Evolutionary conservation across 2,797 vertebrate genomes (phyloP).

Genomic region (Manis pentadactyla): DNA sequence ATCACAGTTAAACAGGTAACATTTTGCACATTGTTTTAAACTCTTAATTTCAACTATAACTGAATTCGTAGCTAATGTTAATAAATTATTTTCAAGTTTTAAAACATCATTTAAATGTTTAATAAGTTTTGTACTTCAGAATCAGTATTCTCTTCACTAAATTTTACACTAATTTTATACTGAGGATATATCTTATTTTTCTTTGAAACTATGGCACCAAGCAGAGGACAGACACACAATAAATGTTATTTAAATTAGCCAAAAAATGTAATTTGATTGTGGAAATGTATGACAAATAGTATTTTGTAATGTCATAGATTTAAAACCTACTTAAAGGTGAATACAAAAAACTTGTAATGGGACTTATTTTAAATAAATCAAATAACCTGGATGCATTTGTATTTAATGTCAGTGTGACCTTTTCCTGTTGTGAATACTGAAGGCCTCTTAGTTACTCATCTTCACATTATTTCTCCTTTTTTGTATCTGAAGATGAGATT

Average conservation of each 20-base stretch:
- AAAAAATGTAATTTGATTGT: neutral
- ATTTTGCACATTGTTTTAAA: slow-evolving; percentile 32
- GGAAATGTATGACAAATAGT: neutral
- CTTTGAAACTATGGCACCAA: neutral
- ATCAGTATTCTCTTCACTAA: neutral
- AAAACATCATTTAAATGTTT: neutral
- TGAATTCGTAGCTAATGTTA: neutral
- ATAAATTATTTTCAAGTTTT: neutral
- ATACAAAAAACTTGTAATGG: too few relatives aligned
- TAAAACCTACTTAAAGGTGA: neutral
- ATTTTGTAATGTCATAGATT: neutral
- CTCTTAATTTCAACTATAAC: neutral
- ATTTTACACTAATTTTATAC: neutral
- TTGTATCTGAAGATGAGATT: neutral
- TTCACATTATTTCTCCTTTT: neutral
- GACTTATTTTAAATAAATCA: neutral
- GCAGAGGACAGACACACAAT: neutral
- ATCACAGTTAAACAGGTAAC: neutral
- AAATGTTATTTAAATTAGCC: neutral
- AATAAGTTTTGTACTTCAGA: neutral
- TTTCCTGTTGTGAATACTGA: neutral
- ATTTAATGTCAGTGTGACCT: neutral
- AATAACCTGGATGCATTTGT: neutral
- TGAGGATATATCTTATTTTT: neutral
- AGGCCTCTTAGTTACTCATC: neutral